Base-by-base conservation (phyloP, 2,888 invertebrate genomes). In the Didymodactylos carnosus region DNA sequence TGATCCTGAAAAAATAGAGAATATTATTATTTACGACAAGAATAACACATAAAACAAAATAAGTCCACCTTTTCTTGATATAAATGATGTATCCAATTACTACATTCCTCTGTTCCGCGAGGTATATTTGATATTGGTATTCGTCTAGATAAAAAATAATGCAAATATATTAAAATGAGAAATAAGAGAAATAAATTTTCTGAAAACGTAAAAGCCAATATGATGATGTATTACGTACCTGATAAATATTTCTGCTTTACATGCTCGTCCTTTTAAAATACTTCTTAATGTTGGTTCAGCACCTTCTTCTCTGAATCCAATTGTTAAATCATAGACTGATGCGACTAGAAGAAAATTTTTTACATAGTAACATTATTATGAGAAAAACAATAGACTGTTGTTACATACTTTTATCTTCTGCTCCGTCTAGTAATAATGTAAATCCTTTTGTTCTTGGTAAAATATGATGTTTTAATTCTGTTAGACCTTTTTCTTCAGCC, bases 391-490 rank as follows among this genome's bases (percentile, higher is more conserved):
- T n/a, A n/a, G n/a, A n/a, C n/a, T n/a, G n/a, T n/a, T n/a, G n/a
- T n/a, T n/a, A 76, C 77, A 77, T 77, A 83, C 83, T 78, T 79
- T 82, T 83, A 27, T 81, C 90, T 80, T 89, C 88, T 82, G 94
- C 87, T 77, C 89, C 88, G 73, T 89, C 88, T 78, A 93, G 85
- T 81, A 92, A 92, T 72, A 91, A 89, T 0, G 89, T 89, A 81
- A 95, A 95, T 3, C 95, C 95, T 84, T 90, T 90, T n/a, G 94
- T 91, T 76, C 94, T 87, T n/a, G 95, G 94, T 39, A 91, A 88
- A 71, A 95, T 86, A 81, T 94, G 93, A 81, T 94, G 89, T 80
- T 92, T 91, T 39, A 94, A 85, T 77, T 88, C 85, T 0, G 91
- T 89, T 78, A 94, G 87, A 77, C 91, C 91, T 80, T 91, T 90